Evolutionary conservation across 2,888 invertebrate species (phyloP), one percentile per base, ranked within the genome.

Genomic region (Vanessa cardui): DNA sequence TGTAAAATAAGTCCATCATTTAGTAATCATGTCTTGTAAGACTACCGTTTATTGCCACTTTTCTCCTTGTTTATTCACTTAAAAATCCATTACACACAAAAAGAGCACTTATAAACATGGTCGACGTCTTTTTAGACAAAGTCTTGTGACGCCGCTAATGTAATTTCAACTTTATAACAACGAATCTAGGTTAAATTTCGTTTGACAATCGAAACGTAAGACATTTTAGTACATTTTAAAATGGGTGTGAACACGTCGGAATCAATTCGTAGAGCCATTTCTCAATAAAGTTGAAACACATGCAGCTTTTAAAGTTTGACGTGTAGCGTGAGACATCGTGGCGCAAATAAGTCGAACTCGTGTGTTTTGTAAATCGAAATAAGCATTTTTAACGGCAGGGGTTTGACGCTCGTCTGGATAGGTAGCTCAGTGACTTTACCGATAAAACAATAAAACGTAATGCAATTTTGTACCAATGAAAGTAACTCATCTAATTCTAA

Each of bases 221-320:
- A 83, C 80, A 80, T 86, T 88, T 86, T 84, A 83, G 80, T 83
- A 78, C 80, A 81, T 86, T 88, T 85, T 85, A 87, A 89, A 89
- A 87, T 85, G 77, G 80, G 80, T 79, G 80, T 80, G 82, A 79
- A 82, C 82, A 83, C 79, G 92, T 92, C 91, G 86, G 84, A 90
- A 87, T 90, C 89, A 91, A 92, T 91, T 89, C 87, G 78, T 75
- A 78, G 72, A 81, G 87, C 91, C 89, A 91, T 91, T 90, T 91
- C 89, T 91, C 91, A 91, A 89, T 90, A 86, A 89, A 88, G 83
- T 89, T 86, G 77, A 82, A 82, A 80, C 83, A 82, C 83, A 86
- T 86, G 87, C 87, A 89, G 88, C 90, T 90, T 89, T 91, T 91
- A 89, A 88, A 90, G 81, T 90, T 87, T 86, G 88, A 89, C 85